These are phyloP conservation scores for Dusona sp. DNA, from an alignment of 2,888 invertebrate genomes.

Conservation along the genomic window DNA sequence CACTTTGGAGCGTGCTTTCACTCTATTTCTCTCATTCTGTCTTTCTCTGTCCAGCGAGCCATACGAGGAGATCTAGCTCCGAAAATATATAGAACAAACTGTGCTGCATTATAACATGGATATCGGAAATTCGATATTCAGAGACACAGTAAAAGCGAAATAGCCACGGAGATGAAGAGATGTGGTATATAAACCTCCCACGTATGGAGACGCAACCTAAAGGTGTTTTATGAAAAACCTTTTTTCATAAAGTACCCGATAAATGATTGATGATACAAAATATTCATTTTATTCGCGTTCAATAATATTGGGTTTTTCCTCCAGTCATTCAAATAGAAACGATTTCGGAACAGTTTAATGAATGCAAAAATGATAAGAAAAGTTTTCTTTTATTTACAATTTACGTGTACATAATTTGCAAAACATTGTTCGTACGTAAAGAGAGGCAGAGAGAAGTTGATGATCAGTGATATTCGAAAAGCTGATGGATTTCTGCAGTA, in stretches of 20 bases:
- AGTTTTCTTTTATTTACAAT: too few species aligned
- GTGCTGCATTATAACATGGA: constrained; percentile 47
- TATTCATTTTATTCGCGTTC: neutral
- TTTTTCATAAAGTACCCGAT: neutral
- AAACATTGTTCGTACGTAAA: too few species aligned
- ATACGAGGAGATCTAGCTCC: constrained; percentile 47
- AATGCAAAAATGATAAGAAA: too few species aligned
- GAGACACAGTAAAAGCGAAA: constrained; percentile 8
- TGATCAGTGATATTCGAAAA: neutral
- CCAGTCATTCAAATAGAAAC: neutral
- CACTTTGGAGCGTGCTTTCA: constrained; percentile 23
- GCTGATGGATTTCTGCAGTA: neutral
- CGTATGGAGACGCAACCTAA: neutral
- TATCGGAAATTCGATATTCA: constrained; percentile 60
- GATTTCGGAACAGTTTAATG: too few species aligned
- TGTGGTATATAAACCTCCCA: neutral
- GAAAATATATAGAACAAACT: constrained; percentile 48
- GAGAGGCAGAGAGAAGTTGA: neutral
- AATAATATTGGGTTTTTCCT: neutral
- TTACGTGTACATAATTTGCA: too few species aligned
- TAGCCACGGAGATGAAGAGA: constrained; percentile 5
- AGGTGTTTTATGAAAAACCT: constrained; percentile 7
- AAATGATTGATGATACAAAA: constrained; percentile 9
- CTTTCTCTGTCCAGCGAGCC: constrained; percentile 10
- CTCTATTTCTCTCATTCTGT: constrained; percentile 13